These are phyloP conservation scores for Mechanitis messenoides DNA, from an alignment of 2,888 invertebrate species.

Conservation along the genomic window DNA sequence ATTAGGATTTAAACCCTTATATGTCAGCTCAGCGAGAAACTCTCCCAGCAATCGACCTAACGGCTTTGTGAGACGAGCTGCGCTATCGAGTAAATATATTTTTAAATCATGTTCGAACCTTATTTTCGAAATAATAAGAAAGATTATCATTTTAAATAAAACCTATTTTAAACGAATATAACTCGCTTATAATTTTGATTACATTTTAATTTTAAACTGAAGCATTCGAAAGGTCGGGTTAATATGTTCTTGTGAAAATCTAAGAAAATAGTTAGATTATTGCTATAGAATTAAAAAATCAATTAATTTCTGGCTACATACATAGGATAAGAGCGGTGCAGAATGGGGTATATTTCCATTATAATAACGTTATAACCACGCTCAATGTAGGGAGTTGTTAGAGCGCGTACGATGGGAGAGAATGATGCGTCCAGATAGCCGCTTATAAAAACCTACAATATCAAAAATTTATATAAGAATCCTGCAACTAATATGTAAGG, in stretches of 20 bases:
- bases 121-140: background rate
- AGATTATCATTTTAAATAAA: too few species aligned
- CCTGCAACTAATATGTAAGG: too few species aligned
- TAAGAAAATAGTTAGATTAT: too few species aligned
- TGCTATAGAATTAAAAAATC: too few species aligned
- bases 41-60: slow-evolving; percentile 54
- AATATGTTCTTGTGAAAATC: too few species aligned
- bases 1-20: slow-evolving; percentile 45
- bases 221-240: too few species aligned
- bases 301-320: slow-evolving; percentile 25
- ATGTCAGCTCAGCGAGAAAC: slow-evolving; percentile 53
- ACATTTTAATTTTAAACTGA: too few species aligned
- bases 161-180: too few species aligned
- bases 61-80: slow-evolving; percentile 59
- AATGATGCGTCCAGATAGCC: slow-evolving; percentile 62
- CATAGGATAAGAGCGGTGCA: slow-evolving; percentile 59
- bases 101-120: slow-evolving; percentile 7
- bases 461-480: background rate
- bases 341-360: slow-evolving; percentile 55
- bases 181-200: too few species aligned
- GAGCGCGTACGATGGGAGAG: slow-evolving; percentile 48
- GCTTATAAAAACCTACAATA: slow-evolving; percentile 54
- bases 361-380: slow-evolving; percentile 54
- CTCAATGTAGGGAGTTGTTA: slow-evolving; percentile 44
- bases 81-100: slow-evolving; percentile 39